These are phyloP conservation scores for Clarias magur DNA, from an alignment of 2,113 vertebrate genomes.

Conservation along the genomic window DNA sequence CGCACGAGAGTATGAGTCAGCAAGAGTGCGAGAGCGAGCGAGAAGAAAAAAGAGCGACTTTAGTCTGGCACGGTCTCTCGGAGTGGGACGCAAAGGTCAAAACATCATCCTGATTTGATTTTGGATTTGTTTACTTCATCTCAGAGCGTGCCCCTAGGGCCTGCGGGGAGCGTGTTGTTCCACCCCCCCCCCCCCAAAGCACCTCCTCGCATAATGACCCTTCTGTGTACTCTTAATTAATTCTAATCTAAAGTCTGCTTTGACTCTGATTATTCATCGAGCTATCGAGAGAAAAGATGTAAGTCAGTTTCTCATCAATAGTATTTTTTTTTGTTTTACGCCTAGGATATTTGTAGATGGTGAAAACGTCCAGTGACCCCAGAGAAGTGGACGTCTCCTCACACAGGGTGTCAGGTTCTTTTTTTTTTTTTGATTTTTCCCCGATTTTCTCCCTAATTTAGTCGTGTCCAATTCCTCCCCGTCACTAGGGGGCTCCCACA, in stretches of 20 bases:
- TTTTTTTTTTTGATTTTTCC: too few relatives aligned
- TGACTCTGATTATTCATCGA: neutral
- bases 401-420: neutral
- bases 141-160: neutral
- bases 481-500: too few relatives aligned
- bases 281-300: neutral
- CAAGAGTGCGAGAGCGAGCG: neutral
- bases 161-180: too few relatives aligned
- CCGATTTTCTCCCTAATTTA: too few relatives aligned
- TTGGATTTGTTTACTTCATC: neutral
- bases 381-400: neutral
- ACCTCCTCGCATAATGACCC: neutral
- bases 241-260: neutral
- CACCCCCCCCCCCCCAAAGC: too few relatives aligned
- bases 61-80: neutral
- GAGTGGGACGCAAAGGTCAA: conserved; percentile 11
- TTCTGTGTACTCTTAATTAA: neutral
- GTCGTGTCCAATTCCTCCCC: too few relatives aligned
- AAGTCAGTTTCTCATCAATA: neutral
- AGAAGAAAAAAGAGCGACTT: neutral
- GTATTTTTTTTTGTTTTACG: neutral
- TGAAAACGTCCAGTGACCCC: neutral
- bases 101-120: conserved; percentile 4
- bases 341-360: neutral
- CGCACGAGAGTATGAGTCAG: conserved; percentile 4